These are phyloP conservation scores for Helogale parvula DNA, from an alignment of 2,113 vertebrate species.

Conservation along the genomic window DNA sequence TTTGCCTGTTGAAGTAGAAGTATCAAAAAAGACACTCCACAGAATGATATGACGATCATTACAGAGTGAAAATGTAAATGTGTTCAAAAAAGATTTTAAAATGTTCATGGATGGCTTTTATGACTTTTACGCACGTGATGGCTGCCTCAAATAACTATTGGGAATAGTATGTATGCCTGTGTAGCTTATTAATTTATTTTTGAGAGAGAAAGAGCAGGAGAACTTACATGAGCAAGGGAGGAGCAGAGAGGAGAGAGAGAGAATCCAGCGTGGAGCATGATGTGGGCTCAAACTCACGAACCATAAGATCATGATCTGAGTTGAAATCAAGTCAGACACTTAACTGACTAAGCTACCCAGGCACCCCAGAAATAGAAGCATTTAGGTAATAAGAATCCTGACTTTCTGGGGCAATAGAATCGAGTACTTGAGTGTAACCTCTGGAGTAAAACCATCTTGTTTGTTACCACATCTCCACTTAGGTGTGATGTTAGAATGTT, in stretches of 20 bases:
- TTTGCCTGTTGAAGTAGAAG: neutral
- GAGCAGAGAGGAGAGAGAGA: no score
- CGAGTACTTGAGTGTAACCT: neutral
- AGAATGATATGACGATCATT: neutral
- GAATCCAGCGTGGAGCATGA: no score
- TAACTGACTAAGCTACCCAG: no score
- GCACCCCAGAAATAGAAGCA: neutral
- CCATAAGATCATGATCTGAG: no score
- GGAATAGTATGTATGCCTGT: neutral
- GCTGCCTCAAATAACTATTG: neutral
- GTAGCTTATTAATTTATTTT: no score
- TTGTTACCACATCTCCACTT: neutral
- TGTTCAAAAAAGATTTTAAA: constrained; percentile 34
- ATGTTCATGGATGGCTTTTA: neutral
- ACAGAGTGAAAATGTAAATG: neutral
- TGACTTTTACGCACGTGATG: neutral
- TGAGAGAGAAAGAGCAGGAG: no score
- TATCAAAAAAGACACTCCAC: neutral
- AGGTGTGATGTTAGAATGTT: neutral
- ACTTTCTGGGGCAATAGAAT: neutral
- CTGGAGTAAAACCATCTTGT: neutral
- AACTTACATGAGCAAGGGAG: no score
- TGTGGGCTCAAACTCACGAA: no score
- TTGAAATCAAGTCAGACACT: no score
- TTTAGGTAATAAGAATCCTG: neutral